Base-by-base conservation (phyloP, 2,113 vertebrate species). In the Thermophis baileyi region DNA sequence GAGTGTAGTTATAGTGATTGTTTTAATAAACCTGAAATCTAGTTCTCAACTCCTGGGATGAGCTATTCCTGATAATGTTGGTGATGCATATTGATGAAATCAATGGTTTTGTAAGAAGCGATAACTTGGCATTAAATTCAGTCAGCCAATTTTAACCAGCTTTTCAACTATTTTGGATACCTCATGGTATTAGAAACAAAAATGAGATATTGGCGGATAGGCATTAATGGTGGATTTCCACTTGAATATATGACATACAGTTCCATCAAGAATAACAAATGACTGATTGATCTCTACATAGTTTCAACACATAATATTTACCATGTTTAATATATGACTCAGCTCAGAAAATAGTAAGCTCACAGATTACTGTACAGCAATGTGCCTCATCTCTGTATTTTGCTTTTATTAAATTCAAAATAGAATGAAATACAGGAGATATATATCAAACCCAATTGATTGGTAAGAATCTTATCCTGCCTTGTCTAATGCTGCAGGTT, bases 371-470 rank as follows among this genome's bases (percentile, higher is more conserved):
- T 30, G 44, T 60, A 46, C 8, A 20, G 89, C 53, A 90, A 9
- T 90, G 25, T 5, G 69, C 46, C 10, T 11, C n/a, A 50, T 91
- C 55, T 35, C 8, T 86, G 40, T 24, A 46, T 90, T 53, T 94
- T 94, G 50, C 47, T 60, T 12, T 89, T 74, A 92, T 89, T 54
- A n/a, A 47, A 5, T 88, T 87, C 25, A 35, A 94, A 60, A 49
- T 89, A 44, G 16, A 88, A 0, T 69, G 53, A 93, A 93, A 54
- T 63, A 5, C 8, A 89, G 24, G 16, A 27, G 6, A 89, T 89
- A 30, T 18, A 18, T 69, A n/a, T 14, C 5, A 18, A 18, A 47
- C 4, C 27, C 14, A 90, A 2, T 69, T 55, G 27, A n/a, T n/a
- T 16, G 30, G 16, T 69, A 69, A 69, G 30, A 69, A 69, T 55